Evolutionary conservation across 37 sponge, comb jelly and placozoan species (phyloP).

Genomic region (Spongilla lacustris): DNA sequence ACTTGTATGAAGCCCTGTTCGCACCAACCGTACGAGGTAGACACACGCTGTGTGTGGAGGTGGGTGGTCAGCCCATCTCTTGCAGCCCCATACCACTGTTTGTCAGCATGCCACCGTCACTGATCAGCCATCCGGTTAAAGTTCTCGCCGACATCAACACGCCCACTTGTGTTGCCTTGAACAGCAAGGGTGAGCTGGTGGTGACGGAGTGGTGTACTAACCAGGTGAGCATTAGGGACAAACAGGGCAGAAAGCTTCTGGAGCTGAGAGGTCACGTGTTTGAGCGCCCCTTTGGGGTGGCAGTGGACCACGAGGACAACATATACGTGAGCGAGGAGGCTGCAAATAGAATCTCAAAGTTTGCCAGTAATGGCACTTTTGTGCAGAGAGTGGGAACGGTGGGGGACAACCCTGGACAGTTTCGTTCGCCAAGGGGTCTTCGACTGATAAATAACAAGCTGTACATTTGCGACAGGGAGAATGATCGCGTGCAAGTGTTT

Average conservation of each 20-base stretch:
- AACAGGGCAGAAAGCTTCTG: background rate
- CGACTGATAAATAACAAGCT: background rate
- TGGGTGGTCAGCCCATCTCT: background rate
- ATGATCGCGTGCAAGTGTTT: slow-evolving; percentile 6
- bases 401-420: background rate
- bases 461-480: slow-evolving; percentile 15
- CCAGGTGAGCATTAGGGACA: background rate
- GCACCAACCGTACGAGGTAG: background rate
- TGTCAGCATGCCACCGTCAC: background rate
- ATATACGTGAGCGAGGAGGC: slow-evolving; percentile 13
- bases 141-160: background rate
- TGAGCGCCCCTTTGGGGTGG: background rate
- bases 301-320: background rate
- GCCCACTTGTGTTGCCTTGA: background rate
- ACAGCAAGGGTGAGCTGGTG: background rate
- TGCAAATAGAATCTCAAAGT: background rate
- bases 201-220: background rate
- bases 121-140: background rate
- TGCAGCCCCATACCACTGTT: background rate
- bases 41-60: background rate
- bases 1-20: background rate
- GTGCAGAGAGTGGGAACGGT: background rate
- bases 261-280: background rate
- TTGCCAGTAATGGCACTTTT: background rate
- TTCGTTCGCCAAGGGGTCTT: background rate